phyloP scores from a whole-genome alignment of 2,888 invertebrate species.

The Melanostoma scalare region DNA sequence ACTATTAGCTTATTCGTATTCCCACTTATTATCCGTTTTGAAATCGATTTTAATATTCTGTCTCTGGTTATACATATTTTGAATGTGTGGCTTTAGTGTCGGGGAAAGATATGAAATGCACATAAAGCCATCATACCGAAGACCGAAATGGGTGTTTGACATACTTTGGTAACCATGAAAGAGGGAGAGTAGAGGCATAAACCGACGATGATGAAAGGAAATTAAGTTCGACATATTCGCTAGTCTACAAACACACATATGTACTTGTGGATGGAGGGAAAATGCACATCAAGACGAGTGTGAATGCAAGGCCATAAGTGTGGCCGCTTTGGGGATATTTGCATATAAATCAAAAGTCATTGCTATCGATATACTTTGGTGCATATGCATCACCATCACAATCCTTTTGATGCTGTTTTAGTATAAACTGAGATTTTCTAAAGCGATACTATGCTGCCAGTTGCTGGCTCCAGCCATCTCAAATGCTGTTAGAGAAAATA shows the following conservation, averaged over 20 bases:
- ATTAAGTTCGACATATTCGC: conserved; percentile 52
- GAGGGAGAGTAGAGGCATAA: background rate
- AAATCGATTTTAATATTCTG: conserved; percentile 54
- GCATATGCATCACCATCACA: conserved; percentile 9
- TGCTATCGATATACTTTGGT: conserved; percentile 38
- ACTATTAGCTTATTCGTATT: conserved; percentile 55
- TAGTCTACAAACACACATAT: background rate
- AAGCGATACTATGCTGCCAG: conserved; percentile 38
- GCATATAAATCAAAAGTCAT: conserved; percentile 71
- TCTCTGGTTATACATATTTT: conserved; percentile 7
- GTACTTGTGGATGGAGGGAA: background rate
- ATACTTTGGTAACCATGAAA: conserved; percentile 28
- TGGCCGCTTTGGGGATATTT: conserved; percentile 57
- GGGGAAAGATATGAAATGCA: conserved; percentile 42
- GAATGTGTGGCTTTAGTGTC: conserved; percentile 49
- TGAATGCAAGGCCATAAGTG: conserved; percentile 19
- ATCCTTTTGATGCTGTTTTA: conserved; percentile 34
- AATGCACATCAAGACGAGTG: conserved; percentile 8
- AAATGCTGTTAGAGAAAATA: conserved; percentile 43
- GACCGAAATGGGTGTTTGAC: conserved; percentile 38
- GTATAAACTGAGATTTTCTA: conserved; percentile 34
- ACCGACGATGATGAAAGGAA: conserved; percentile 35
- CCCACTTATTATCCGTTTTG: conserved; percentile 56
- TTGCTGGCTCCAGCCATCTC: conserved; percentile 9
- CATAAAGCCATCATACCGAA: conserved; percentile 5